Evolutionary conservation across 2,113 vertebrate genomes (phyloP).

Genomic region (Dasyurus viverrinus): DNA sequence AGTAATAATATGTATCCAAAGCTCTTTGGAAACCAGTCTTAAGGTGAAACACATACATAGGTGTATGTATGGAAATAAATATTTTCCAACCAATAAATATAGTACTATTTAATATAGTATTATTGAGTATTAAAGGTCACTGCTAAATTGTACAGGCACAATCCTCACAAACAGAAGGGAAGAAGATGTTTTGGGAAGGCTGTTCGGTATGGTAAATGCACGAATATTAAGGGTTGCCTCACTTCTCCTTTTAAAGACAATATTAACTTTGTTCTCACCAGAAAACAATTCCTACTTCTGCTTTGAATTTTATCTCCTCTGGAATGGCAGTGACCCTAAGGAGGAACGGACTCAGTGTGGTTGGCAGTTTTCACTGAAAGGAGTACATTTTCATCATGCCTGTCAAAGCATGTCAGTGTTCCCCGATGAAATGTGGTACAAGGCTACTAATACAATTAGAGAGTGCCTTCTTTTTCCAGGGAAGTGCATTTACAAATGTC

Average conservation of each 20-base stretch:
- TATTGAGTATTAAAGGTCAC: background rate
- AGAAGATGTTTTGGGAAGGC: constrained; percentile 46
- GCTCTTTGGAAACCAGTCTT: background rate
- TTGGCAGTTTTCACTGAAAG: constrained; percentile 39
- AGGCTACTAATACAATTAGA: constrained; percentile 73
- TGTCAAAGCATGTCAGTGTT: constrained; percentile 70
- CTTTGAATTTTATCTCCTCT: constrained; percentile 47
- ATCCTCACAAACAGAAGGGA: constrained; percentile 10
- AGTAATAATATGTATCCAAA: background rate
- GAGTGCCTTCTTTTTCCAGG: constrained; percentile 67
- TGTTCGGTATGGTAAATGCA: constrained; percentile 29
- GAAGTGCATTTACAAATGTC: constrained; percentile 66
- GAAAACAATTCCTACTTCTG: constrained; percentile 27
- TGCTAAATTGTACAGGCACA: background rate
- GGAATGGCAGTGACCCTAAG: constrained; percentile 66
- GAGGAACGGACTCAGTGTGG: constrained; percentile 56
- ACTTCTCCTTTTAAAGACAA: background rate
- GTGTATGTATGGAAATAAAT: background rate
- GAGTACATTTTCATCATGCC: constrained; percentile 68
- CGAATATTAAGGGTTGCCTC: background rate
- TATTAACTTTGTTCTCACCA: constrained; percentile 43
- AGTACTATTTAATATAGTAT: constrained; percentile 1
- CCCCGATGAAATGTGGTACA: constrained; percentile 44
- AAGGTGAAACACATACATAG: background rate
- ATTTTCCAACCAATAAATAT: constrained; percentile 58